Percentiles rank a stretch among this genome's conserved stretches.
phyloP scores from a whole-genome alignment of 2,888 invertebrate species.

The Heliconius aoede region DNA sequence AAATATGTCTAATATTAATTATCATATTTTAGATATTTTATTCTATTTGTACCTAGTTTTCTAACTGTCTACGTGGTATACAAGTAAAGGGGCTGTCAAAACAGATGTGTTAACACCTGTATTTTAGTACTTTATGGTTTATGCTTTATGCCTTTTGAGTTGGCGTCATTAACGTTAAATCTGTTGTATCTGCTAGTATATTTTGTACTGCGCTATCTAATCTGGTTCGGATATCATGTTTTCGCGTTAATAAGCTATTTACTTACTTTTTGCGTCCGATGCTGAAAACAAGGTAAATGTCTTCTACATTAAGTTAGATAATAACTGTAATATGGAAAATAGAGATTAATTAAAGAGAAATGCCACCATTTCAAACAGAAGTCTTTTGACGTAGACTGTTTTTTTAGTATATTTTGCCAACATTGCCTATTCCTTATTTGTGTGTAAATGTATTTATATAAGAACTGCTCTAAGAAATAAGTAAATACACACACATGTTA shows the following conservation, averaged over 20 bases:
- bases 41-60: too few species aligned
- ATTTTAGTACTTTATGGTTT: background rate
- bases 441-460: background rate
- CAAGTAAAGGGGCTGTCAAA: background rate
- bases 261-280: constrained; percentile 22
- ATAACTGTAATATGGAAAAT: background rate
- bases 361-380: background rate
- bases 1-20: too few species aligned
- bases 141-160: background rate
- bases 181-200: background rate
- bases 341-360: background rate
- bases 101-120: background rate
- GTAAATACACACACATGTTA: too few species aligned
- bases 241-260: constrained; percentile 36
- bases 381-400: too few species aligned
- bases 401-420: background rate
- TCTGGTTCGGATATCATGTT: constrained; percentile 33
- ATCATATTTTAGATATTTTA: too few species aligned
- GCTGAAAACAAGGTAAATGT: constrained; percentile 27
- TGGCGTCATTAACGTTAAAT: background rate
- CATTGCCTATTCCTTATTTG: background rate
- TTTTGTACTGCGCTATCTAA: constrained; percentile 29
- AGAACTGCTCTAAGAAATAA: background rate
- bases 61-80: background rate
- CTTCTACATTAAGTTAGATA: constrained; percentile 7